phyloP scores from a whole-genome alignment of 2,113 vertebrate species.

The Myocastor coypus region DNA sequence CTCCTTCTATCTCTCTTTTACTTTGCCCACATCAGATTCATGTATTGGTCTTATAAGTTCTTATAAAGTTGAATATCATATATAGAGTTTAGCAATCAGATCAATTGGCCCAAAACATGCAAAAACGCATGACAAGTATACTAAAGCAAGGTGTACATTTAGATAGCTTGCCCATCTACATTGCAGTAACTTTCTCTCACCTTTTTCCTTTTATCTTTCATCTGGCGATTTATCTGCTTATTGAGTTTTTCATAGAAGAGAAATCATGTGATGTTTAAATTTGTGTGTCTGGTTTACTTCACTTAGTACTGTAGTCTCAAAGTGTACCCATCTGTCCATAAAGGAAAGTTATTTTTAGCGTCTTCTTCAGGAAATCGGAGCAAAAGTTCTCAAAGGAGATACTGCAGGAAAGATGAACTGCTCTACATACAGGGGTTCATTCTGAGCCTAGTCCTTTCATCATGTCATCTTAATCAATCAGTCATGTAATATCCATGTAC shows the following conservation, averaged over 20 bases:
- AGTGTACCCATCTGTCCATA: background rate
- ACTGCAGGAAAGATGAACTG: background rate
- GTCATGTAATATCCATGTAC: background rate
- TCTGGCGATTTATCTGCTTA: background rate
- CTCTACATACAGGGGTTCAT: background rate
- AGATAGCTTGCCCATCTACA: background rate
- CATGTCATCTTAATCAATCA: background rate
- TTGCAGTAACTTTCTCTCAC: background rate
- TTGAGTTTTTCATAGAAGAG: background rate
- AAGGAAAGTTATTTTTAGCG: background rate
- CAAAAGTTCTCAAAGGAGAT: conserved; percentile 24
- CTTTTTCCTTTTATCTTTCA: background rate
- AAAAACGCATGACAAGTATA: background rate
- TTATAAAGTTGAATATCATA: background rate
- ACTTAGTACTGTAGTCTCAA: background rate
- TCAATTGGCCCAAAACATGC: background rate
- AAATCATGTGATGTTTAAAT: background rate
- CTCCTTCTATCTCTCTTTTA: background rate
- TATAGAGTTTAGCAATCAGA: background rate
- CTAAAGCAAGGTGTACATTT: background rate
- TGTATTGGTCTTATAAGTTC: background rate
- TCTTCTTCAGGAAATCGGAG: conserved; percentile 25
- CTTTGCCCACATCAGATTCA: background rate
- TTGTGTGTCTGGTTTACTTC: background rate
- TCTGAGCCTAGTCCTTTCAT: background rate